These are phyloP conservation scores for Uropetala carovei DNA, from an alignment of 2,888 invertebrate genomes.

Conservation along the genomic window DNA sequence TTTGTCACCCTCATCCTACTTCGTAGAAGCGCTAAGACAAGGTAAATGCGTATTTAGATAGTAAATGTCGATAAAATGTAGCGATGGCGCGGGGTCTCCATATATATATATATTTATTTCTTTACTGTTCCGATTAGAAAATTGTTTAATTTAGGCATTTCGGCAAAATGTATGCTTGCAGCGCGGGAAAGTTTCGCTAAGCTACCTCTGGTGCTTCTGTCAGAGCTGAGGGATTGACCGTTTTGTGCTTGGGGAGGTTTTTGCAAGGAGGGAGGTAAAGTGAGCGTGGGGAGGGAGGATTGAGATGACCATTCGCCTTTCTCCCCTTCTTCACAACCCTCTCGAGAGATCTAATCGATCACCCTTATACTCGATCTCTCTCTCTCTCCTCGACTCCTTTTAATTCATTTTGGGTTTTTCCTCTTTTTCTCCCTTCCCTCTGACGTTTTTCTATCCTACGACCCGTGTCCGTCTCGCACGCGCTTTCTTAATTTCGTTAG, in stretches of 20 bases:
- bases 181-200: background rate
- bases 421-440: background rate
- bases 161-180: too few relatives aligned
- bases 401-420: slow-evolving; percentile 47
- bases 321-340: slow-evolving; percentile 1
- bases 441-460: background rate
- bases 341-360: slow-evolving; percentile 33
- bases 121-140: too few relatives aligned
- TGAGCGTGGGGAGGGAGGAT: background rate
- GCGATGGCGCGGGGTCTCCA: too few relatives aligned
- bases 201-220: background rate
- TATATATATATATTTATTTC: too few relatives aligned
- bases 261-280: too few relatives aligned
- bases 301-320: background rate
- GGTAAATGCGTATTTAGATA: too few relatives aligned
- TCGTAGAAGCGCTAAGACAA: too few relatives aligned
- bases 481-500: background rate
- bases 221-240: background rate
- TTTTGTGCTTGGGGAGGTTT: background rate
- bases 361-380: background rate
- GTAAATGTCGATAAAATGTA: too few relatives aligned
- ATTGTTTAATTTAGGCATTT: too few relatives aligned
- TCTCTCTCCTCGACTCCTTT: background rate
- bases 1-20: too few relatives aligned
- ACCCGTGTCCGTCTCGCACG: background rate